Percentiles rank a stretch among this genome's conserved stretches.
Evolutionary conservation across 2,888 invertebrate species (phyloP).

Genomic region (Sclerodermus sp.): DNA sequence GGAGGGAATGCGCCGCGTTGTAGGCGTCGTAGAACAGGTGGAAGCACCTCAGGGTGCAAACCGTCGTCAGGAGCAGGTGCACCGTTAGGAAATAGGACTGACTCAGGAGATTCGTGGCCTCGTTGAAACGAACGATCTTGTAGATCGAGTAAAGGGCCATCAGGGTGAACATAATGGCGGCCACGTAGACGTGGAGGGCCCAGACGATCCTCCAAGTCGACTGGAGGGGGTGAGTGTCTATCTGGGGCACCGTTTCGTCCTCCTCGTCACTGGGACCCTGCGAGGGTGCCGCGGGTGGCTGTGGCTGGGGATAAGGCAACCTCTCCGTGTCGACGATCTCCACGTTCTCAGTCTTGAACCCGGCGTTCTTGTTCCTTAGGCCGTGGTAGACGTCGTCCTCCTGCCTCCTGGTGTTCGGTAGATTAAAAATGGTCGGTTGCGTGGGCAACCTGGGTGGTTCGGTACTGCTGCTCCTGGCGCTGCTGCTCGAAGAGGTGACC

Average conservation of each 20-base stretch:
- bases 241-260: conserved; percentile 46
- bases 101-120: conserved; percentile 82
- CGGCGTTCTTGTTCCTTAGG: conserved; percentile 27
- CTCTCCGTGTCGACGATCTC: conserved; percentile 50
- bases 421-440: conserved; percentile 50
- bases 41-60: conserved; percentile 81
- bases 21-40: conserved; percentile 92
- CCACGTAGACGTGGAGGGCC: conserved; percentile 88
- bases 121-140: conserved; percentile 83
- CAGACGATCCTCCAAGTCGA: conserved; percentile 82
- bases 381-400: conserved; percentile 41
- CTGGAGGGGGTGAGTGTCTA: conserved; percentile 57
- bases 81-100: conserved; percentile 87
- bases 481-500: conserved; percentile 32
- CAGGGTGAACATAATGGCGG: conserved; percentile 81
- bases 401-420: conserved; percentile 49
- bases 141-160: conserved; percentile 83
- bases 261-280: too few species aligned
- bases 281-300: conserved; percentile 45
- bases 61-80: conserved; percentile 78
- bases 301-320: conserved; percentile 49
- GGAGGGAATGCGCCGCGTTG: conserved; percentile 80
- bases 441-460: conserved; percentile 35
- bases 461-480: conserved; percentile 18
- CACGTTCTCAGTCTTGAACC: conserved; percentile 44